Percentiles rank a stretch among this genome's conserved stretches.
Evolutionary conservation across 2,797 vertebrate species (phyloP).

Genomic region (Sitta carolinensis): DNA sequence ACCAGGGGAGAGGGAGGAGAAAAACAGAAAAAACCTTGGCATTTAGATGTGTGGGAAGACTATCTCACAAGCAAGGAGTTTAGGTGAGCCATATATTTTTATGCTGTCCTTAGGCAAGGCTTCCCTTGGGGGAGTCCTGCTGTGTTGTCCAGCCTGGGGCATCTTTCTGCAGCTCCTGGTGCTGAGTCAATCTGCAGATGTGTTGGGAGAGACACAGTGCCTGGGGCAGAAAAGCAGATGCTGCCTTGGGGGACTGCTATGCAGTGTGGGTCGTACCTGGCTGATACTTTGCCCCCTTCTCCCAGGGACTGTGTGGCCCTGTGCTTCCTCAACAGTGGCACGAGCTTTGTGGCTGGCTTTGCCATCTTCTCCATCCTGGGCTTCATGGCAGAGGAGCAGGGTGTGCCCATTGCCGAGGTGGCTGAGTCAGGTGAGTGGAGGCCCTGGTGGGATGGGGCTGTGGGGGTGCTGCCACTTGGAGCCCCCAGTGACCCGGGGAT

Average conservation of each 20-base stretch:
- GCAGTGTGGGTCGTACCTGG: background rate
- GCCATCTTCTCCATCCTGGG: constrained; percentile 95
- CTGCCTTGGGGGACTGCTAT: background rate
- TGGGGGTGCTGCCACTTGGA: background rate
- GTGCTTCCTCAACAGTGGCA: constrained; percentile 89
- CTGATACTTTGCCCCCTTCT: background rate
- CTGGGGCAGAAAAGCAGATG: background rate
- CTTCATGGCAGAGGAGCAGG: constrained; percentile 91
- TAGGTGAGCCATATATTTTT: background rate
- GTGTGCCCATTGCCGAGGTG: constrained; percentile 89
- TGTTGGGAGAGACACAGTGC: background rate
- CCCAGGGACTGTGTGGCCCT: constrained; percentile 86
- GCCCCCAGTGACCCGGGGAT: fast-evolving
- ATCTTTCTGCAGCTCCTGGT: background rate
- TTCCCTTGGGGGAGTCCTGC: background rate
- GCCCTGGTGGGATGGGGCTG: fast-evolving
- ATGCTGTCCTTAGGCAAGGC: background rate
- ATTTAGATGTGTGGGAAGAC: background rate
- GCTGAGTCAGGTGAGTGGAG: constrained; percentile 85
- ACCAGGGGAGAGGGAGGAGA: background rate
- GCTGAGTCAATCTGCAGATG: background rate
- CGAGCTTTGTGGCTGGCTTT: constrained; percentile 90
- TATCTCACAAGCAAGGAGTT: background rate
- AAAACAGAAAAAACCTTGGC: background rate
- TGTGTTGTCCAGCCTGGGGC: background rate